Base-by-base conservation (phyloP, 1,140 invertebrate genomes). In the Penaeus chinensis region DNA sequence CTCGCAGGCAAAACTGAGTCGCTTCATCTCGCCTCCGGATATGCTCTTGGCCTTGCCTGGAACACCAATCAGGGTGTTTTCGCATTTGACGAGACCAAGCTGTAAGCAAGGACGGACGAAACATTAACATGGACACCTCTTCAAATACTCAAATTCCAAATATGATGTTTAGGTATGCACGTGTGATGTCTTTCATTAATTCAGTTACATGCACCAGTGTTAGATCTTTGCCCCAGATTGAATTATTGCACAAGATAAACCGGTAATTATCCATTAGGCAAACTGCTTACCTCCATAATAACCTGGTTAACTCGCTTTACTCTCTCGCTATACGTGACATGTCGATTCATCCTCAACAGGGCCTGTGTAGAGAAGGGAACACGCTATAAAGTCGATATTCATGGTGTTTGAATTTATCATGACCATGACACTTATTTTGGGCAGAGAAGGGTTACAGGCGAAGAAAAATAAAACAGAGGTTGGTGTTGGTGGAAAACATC, bases 21-120 rank as follows among this genome's bases (percentile, higher is more conserved):
- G 94, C 92, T 98, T 98, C 93, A 96, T 96, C 93, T 99, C 98
- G 0, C 98, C 98, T 27, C 98, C 98, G 0, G 98, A 99, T 32
- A 99, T 96, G 0, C 98, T 97, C 93, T 98, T 98, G 2, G 66
- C 76, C 37, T 83, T 60, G 2, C 97, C 97, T 0, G 96, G 95
- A 88, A 96, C 94, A 2, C 97, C 97, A 89, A 99, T 99, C 22
- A 96, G 93, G 22, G 97, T 98, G 90, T 97, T 95, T 92, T 95
- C 95, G 91, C 97, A 98, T 93, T 97, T 97, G 74, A 93, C 94
- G 65, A 99, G 92, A 5, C 96, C 96, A 79, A 99, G 92, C 96
- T 97, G 93, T 0, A 42, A 7, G 42, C 13, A n/a, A 32, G 77
- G 37, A 63, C 22, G 19, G 16, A 24, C 13, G 42, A 24, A 20